Evolutionary conservation across 2,888 invertebrate species (phyloP).

Genomic region (Panzeria rudis): DNA sequence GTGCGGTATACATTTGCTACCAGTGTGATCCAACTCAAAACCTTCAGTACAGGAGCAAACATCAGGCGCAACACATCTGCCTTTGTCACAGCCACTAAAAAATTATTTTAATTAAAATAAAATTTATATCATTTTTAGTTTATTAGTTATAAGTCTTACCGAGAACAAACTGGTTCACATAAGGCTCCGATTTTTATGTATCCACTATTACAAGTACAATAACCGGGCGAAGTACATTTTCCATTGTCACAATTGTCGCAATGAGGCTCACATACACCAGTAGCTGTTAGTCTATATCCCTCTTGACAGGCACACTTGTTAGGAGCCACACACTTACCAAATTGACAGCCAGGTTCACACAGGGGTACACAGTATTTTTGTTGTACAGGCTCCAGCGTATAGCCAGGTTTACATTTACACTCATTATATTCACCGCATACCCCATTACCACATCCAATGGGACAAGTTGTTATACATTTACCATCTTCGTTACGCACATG

Average conservation of each 20-base stretch:
- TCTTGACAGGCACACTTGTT: constrained; percentile 79
- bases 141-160: constrained; percentile 74
- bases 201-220: constrained; percentile 86
- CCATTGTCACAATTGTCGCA: constrained; percentile 84
- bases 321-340: constrained; percentile 78
- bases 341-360: constrained; percentile 80
- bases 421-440: constrained; percentile 79
- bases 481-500: constrained; percentile 80
- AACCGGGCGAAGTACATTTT: constrained; percentile 86
- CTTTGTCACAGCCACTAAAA: constrained; percentile 80
- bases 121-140: neutral
- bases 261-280: constrained; percentile 81
- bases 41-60: constrained; percentile 81
- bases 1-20: constrained; percentile 84
- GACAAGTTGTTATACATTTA: constrained; percentile 88
- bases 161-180: constrained; percentile 82
- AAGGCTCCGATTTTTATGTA: constrained; percentile 83
- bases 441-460: constrained; percentile 87
- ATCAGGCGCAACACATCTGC: constrained; percentile 83
- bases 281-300: constrained; percentile 76
- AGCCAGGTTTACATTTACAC: constrained; percentile 81
- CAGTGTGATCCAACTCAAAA: constrained; percentile 78
- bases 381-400: constrained; percentile 79
- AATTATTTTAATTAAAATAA: neutral
- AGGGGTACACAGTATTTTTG: constrained; percentile 80